Evolutionary conservation across 2,888 invertebrate genomes (phyloP), one percentile per base, ranked within the genome.

Genomic region (Andrena bucephala): DNA sequence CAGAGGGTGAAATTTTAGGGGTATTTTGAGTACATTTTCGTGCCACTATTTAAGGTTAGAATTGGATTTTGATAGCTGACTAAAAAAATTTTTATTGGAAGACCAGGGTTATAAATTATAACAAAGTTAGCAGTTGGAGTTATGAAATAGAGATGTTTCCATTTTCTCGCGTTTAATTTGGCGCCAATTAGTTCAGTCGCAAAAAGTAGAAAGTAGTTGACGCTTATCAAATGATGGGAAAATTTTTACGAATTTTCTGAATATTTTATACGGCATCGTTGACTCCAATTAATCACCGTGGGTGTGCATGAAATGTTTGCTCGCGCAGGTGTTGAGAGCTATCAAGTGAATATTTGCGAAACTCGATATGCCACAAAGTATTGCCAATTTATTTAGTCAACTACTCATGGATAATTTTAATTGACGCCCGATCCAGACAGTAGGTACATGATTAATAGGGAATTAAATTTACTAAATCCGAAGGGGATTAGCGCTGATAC

Each of bases 391-490:
- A 63, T 82, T 81, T 75, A 70, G 57, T 36, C 7, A n/a, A 4
- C 7, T 67, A 57, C n/a, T 63, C 67, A 52, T 36, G 52, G 57
- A 48, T 73, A 76, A 67, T 76, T 81, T 71, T 71, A 63, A 79
- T 59, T 63, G 52, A n/a, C 67, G 80, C 42, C 16, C 42, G 42
- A 50, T 60, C 20, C 36, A 42, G 77, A 48, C 36, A 24, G 8
- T 50, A 29, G 20, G 27, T 16, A 42, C 29, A 27, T 29, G 42
- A 79, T 79, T 78, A 78, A 78, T 77, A 52, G 48, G 29, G 57
- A 72, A 81, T 79, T 57, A 68, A 67, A 78, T 62, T 72, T 68
- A 79, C 72, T 80, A 78, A 78, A 80, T 67, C 31, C 66, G n/a
- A 10, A 66, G 65, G 10, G 66, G 57, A 77, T 71, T 71, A 71